A percentile compares a stretch with the other conserved stretches of the same genome.
Conservation (phyloP, 2,797 vertebrate species). For the Chlorospingus semifuscus region DNA sequence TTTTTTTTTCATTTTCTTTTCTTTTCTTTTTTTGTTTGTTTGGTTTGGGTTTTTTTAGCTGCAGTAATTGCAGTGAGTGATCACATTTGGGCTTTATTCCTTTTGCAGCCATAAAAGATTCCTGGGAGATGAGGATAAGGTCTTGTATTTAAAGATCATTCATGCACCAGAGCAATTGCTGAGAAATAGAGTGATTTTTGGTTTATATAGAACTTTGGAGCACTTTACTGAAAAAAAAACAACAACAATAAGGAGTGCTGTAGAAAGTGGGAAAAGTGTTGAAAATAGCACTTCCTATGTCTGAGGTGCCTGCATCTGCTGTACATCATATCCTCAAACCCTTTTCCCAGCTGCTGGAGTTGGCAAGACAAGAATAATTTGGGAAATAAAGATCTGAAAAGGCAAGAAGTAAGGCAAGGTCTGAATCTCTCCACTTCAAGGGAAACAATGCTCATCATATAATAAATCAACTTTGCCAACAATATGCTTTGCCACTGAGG, state of each 20-base stretch:
- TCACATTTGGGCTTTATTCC: too few species aligned
- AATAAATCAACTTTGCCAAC: conserved; percentile 37
- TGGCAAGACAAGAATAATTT: neutral
- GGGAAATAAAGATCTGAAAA: conserved; percentile 39
- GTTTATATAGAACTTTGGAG: neutral
- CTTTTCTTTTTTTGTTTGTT: neutral
- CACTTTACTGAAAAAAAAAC: neutral
- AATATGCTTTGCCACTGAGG: neutral
- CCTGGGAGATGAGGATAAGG: neutral
- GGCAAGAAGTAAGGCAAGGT: conserved; percentile 8
- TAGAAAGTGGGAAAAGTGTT: neutral
- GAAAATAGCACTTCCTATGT: neutral
- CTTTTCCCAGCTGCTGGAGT: neutral
- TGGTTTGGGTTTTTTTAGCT: neutral
- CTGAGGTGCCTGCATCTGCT: neutral
- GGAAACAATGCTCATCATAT: neutral
- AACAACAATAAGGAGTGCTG: neutral
- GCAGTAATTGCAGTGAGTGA: neutral
- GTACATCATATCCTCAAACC: neutral
- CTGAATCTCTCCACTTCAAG: neutral
- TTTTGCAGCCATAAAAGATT: neutral
- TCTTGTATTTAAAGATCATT: neutral
- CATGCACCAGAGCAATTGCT: neutral
- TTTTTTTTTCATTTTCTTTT: too few species aligned
- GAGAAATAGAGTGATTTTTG: neutral